Conservation (phyloP, 2,888 invertebrate genomes). For the Protophormia terraenovae region DNA sequence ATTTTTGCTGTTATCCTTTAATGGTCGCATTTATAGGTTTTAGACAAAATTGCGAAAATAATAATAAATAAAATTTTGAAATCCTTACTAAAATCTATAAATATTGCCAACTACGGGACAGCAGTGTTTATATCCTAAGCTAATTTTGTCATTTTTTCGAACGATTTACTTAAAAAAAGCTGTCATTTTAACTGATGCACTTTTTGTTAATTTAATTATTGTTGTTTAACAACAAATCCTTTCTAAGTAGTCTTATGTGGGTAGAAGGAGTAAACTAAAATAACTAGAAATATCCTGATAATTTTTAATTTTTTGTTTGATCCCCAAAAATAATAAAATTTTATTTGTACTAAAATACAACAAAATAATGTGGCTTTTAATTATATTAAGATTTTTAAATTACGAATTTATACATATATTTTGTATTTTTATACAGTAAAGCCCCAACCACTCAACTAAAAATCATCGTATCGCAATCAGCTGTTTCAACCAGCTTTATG, state of each 20-base stretch:
- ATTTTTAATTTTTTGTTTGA: not conserved
- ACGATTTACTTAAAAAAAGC: conserved; percentile 66
- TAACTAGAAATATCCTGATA: too few species aligned
- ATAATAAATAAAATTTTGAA: not conserved
- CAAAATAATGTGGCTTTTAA: too few species aligned
- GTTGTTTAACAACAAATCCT: conserved; percentile 42
- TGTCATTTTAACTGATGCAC: not conserved
- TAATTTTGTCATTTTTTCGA: conserved; percentile 45
- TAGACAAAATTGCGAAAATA: not conserved
- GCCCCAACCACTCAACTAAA: too few species aligned
- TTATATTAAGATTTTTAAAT: too few species aligned
- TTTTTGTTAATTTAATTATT: not conserved
- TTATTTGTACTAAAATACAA: too few species aligned
- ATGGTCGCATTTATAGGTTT: not conserved
- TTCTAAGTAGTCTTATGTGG: not conserved
- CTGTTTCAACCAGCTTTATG: too few species aligned
- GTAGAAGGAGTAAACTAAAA: not conserved
- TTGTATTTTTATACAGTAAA: too few species aligned
- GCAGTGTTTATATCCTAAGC: not conserved
- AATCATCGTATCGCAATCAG: too few species aligned
- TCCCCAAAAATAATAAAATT: too few species aligned
- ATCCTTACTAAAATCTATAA: not conserved
- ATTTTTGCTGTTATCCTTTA: not conserved
- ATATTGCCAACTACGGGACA: not conserved
- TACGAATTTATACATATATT: too few species aligned